Conservation (phyloP, 1,140 invertebrate species). For the Epicauta chinensis region DNA sequence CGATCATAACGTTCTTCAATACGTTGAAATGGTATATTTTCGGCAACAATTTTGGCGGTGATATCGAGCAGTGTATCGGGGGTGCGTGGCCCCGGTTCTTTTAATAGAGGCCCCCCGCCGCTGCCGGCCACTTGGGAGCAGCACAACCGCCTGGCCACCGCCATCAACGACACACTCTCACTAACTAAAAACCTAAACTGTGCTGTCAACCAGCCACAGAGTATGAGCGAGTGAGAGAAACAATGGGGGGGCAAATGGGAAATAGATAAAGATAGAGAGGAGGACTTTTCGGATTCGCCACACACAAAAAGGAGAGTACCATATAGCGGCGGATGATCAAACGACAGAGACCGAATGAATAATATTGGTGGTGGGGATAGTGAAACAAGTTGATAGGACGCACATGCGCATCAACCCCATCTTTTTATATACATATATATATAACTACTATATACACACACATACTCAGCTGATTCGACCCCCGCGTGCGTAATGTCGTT, state of each 20-base stretch:
- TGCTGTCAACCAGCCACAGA: conserved; percentile 10
- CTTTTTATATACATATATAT: background rate
- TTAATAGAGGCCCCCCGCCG: conserved; percentile 34
- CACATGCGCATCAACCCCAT: conserved; percentile 22
- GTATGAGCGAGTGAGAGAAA: conserved; percentile 10
- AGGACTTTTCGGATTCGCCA: too few species aligned
- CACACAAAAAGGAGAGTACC: too few species aligned
- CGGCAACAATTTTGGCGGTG: conserved; percentile 74
- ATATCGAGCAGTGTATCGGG: conserved; percentile 70
- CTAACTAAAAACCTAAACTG: too few species aligned
- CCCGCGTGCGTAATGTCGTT: conserved; percentile 40
- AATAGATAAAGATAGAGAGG: too few species aligned
- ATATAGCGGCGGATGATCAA: too few species aligned
- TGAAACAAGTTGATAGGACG: background rate
- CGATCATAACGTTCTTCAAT: conserved; percentile 81
- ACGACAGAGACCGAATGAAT: too few species aligned
- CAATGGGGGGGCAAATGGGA: too few species aligned
- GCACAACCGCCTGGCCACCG: conserved; percentile 41
- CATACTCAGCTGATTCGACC: conserved; percentile 40
- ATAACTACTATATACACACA: too few species aligned
- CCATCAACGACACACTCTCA: conserved; percentile 37
- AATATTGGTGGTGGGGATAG: too few species aligned
- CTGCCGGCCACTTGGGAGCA: conserved; percentile 39
- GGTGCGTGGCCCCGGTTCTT: conserved; percentile 46
- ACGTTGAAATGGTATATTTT: conserved; percentile 76